Conservation (phyloP, 2,113 vertebrate species). For the Cervus canadensis region DNA sequence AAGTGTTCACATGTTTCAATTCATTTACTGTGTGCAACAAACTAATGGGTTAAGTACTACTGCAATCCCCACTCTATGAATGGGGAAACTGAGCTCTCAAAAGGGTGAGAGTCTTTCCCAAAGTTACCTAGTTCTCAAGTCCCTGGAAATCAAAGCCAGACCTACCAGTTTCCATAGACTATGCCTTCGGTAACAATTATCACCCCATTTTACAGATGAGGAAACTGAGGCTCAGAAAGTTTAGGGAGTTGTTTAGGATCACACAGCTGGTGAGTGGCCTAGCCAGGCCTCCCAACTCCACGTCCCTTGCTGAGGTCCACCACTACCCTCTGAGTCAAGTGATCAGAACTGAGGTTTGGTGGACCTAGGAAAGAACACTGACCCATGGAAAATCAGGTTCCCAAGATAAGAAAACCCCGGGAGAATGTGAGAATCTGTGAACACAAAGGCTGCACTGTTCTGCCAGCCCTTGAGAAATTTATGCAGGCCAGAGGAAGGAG, state of each 20-base stretch:
- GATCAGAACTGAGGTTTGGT: no score
- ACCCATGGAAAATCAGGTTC: not conserved
- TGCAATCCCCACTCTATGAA: not conserved
- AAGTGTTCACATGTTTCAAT: not conserved
- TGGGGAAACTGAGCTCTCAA: not conserved
- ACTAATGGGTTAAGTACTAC: accelerated
- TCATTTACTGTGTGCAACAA: not conserved
- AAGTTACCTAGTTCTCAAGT: not conserved
- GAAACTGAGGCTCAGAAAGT: not conserved
- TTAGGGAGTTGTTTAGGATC: not conserved
- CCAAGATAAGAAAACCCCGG: not conserved
- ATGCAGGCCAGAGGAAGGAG: not conserved
- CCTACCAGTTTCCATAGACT: not conserved
- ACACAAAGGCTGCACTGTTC: slow-evolving; percentile 10
- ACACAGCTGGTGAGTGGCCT: not conserved
- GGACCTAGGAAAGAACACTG: not conserved
- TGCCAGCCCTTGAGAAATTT: not conserved
- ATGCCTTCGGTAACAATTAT: no score
- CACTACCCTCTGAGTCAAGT: accelerated
- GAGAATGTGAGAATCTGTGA: no score
- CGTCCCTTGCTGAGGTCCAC: accelerated
- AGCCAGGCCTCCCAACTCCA: not conserved
- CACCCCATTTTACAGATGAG: not conserved
- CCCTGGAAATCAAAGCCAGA: not conserved
- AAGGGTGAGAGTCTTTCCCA: not conserved